Conservation (phyloP, 2,797 vertebrate genomes). For the Myotis daubentonii region DNA sequence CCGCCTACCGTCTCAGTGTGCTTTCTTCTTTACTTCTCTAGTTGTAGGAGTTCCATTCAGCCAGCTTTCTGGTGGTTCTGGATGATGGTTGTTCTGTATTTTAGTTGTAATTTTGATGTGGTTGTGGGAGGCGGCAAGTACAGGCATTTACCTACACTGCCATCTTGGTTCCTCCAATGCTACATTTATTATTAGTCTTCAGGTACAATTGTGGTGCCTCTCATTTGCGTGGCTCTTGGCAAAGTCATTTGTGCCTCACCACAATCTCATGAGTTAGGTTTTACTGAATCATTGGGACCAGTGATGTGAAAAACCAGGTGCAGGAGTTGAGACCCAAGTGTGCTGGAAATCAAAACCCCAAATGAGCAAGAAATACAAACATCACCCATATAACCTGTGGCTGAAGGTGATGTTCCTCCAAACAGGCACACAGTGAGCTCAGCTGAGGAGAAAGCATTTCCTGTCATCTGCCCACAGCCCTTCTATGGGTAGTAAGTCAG, state of each 20-base stretch:
- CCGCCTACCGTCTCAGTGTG: no score
- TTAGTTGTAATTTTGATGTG: no score
- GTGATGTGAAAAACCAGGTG: neutral
- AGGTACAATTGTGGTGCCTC: neutral
- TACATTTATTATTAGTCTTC: neutral
- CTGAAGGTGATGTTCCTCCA: neutral
- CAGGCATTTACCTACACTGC: no score
- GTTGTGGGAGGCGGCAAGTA: no score
- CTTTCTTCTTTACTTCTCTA: no score
- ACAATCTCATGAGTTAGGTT: neutral
- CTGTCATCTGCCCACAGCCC: neutral
- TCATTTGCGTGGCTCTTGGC: neutral
- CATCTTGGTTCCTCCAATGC: no score
- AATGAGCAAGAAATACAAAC: neutral
- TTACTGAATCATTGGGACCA: neutral
- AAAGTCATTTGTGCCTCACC: neutral
- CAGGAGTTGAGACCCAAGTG: neutral
- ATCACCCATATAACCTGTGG: neutral
- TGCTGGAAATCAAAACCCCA: slow-evolving; percentile 22
- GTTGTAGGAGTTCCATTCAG: no score
- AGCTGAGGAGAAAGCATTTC: neutral
- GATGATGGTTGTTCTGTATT: no score
- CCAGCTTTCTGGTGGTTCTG: no score
- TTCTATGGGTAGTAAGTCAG: neutral
- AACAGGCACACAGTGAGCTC: neutral